These are phyloP conservation scores for Catocala sponsa DNA, from an alignment of 2,888 invertebrate genomes.

Conservation along the genomic window DNA sequence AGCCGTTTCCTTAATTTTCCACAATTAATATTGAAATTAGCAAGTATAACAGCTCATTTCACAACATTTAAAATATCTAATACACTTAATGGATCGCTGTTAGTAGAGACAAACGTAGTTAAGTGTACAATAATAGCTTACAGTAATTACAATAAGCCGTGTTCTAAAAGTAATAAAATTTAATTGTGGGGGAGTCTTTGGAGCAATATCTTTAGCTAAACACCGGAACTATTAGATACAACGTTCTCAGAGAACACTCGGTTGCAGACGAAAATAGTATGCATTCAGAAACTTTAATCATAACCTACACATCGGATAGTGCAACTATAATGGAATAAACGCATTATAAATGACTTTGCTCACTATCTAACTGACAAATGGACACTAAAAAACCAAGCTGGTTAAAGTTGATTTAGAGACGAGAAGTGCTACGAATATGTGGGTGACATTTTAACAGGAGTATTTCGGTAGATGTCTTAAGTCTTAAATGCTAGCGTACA, in stretches of 20 bases:
- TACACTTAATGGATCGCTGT: too few species aligned
- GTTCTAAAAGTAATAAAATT: conserved; percentile 23
- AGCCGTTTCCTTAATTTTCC: too few species aligned
- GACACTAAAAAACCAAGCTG: neutral
- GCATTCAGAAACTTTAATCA: conserved; percentile 25
- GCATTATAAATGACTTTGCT: neutral
- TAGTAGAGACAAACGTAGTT: too few species aligned
- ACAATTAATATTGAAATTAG: too few species aligned
- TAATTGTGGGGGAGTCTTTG: conserved; percentile 18
- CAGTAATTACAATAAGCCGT: conserved; percentile 16
- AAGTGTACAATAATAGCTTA: too few species aligned
- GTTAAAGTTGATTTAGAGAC: too few species aligned
- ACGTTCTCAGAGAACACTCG: conserved; percentile 25
- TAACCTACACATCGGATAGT: conserved; percentile 6
- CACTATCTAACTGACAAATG: neutral
- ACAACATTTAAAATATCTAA: too few species aligned
- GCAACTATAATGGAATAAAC: conserved; percentile 10
- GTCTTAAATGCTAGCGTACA: too few species aligned
- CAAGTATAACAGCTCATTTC: too few species aligned
- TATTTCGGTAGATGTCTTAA: too few species aligned
- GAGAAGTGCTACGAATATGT: too few species aligned
- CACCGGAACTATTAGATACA: conserved; percentile 22
- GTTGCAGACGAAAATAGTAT: conserved; percentile 32
- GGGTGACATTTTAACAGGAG: too few species aligned
- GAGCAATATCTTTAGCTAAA: conserved; percentile 19